Conservation (phyloP, 2,797 vertebrate genomes). For the Sciurus carolinensis region DNA sequence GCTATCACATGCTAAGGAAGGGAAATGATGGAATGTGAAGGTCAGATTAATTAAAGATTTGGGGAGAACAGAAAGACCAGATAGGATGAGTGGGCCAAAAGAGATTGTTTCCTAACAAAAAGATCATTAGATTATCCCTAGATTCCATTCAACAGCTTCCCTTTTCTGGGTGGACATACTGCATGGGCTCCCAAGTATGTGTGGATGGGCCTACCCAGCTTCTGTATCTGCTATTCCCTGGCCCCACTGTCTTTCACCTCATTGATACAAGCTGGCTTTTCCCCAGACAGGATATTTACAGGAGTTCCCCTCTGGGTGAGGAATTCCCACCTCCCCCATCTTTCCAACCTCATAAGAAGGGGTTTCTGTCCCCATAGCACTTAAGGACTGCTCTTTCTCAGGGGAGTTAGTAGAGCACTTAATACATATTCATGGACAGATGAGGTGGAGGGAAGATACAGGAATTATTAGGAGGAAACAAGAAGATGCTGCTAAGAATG, state of each 20-base stretch:
- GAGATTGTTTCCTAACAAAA: not conserved
- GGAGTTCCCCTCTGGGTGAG: rapidly evolving
- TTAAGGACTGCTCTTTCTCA: too few relatives aligned
- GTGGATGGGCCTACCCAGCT: not conserved
- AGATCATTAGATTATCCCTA: rapidly evolving
- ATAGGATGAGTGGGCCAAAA: not conserved
- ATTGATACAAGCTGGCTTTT: not conserved
- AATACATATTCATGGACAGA: not conserved
- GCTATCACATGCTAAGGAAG: not conserved
- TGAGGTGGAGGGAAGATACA: not conserved
- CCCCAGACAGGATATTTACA: not conserved
- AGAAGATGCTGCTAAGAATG: not conserved
- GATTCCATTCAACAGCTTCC: not conserved
- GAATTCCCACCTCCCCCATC: not conserved
- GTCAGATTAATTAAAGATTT: not conserved
- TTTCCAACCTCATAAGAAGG: not conserved
- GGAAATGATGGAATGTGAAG: not conserved
- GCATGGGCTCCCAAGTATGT: not conserved
- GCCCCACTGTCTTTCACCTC: not conserved
- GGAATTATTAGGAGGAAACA: not conserved
- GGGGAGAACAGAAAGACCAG: not conserved
- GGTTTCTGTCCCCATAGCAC: too few relatives aligned
- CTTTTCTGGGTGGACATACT: not conserved
- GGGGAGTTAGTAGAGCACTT: not conserved
- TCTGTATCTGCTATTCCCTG: not conserved